A percentile compares a stretch with the other conserved stretches of the same genome.
Conservation (phyloP, 2,113 vertebrate species). For the Nesoenas mayeri region DNA sequence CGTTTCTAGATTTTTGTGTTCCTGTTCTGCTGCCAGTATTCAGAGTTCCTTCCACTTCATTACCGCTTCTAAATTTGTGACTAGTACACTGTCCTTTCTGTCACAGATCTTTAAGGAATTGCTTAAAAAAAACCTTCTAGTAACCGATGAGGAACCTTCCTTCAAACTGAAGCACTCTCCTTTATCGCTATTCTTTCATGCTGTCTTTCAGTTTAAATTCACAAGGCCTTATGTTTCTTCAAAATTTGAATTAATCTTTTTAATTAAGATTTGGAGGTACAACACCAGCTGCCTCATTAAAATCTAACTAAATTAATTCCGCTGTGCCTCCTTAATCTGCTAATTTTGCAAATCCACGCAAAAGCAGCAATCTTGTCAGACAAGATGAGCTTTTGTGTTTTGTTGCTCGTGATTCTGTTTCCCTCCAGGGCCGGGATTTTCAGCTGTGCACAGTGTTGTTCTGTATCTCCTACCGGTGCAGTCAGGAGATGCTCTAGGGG, state of each 20-base stretch:
- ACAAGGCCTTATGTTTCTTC: not conserved
- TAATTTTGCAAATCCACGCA: not conserved
- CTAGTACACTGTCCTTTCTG: not conserved
- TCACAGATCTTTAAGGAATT: not conserved
- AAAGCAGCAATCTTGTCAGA: not conserved
- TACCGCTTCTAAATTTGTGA: not conserved
- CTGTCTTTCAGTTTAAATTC: not conserved
- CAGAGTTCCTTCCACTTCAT: not conserved
- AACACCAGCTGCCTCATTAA: not conserved
- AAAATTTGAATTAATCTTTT: not conserved
- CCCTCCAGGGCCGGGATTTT: not conserved
- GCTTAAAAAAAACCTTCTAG: not conserved
- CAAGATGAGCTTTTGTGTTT: not conserved
- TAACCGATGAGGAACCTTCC: not conserved
- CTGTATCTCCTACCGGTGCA: not conserved
- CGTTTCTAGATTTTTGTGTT: not conserved
- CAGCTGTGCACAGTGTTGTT: not conserved
- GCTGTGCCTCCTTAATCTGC: not conserved
- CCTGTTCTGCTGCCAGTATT: not conserved
- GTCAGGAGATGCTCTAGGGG: not conserved
- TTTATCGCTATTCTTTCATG: not conserved
- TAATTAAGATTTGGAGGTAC: not conserved
- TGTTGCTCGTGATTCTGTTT: not conserved
- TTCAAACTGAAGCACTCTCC: not conserved
- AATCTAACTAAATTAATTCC: not conserved